These are phyloP conservation scores for Anticlea derivata DNA, from an alignment of 2,888 invertebrate species.

Conservation along the genomic window DNA sequence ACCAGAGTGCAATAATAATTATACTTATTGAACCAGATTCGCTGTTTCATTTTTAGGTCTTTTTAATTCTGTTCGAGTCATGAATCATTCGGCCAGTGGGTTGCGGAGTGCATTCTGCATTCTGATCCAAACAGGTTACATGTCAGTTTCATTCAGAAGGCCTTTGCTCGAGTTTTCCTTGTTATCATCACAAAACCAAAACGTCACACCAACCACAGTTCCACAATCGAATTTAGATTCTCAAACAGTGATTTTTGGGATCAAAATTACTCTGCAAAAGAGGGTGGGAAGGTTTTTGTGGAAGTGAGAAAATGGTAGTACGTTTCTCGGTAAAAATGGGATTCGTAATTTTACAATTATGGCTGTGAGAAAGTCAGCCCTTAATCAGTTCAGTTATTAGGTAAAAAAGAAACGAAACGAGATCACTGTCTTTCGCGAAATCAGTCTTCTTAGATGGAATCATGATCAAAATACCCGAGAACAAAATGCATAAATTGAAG, in stretches of 20 bases:
- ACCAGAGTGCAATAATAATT: too few species aligned
- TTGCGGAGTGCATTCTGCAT: slow-evolving; percentile 53
- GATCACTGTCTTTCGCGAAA: not conserved
- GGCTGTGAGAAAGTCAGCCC: slow-evolving; percentile 51
- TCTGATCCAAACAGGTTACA: slow-evolving; percentile 54
- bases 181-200: slow-evolving; percentile 14
- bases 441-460: too few species aligned
- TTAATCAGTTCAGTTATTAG: slow-evolving; percentile 34
- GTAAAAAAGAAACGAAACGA: not conserved
- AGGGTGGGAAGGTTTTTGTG: not conserved
- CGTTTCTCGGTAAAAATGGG: slow-evolving; percentile 51
- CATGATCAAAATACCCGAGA: too few species aligned
- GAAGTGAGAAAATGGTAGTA: slow-evolving; percentile 37
- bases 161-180: slow-evolving; percentile 37
- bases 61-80: slow-evolving; percentile 21
- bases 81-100: slow-evolving; percentile 71
- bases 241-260: not conserved
- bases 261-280: not conserved
- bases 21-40: slow-evolving; percentile 9
- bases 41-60: slow-evolving; percentile 21
- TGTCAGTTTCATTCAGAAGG: slow-evolving; percentile 34
- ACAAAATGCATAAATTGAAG: too few species aligned
- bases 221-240: slow-evolving; percentile 8
- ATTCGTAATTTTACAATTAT: slow-evolving; percentile 50
- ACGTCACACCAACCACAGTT: slow-evolving; percentile 4